Percentiles rank a stretch among this genome's conserved stretches.
Conservation (phyloP, 1,140 invertebrate genomes). For the Ips typographus region DNA sequence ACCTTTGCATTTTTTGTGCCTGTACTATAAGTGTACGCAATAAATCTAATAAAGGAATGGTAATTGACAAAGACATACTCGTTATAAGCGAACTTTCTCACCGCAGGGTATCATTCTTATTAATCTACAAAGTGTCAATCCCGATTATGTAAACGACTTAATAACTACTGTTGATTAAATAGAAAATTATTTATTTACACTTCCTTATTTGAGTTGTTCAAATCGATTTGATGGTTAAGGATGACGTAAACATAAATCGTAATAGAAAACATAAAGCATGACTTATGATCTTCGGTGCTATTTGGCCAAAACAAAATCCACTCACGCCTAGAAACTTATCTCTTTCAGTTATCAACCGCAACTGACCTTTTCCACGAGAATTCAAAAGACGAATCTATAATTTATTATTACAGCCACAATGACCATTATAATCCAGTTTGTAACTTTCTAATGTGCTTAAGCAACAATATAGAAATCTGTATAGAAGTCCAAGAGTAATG, state of each 20-base stretch:
- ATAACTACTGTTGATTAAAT: conserved; percentile 5
- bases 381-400: neutral
- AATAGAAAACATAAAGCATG: no score
- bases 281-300: no score
- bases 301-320: no score
- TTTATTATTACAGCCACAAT: conserved; percentile 8
- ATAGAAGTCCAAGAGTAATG: no score
- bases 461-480: neutral
- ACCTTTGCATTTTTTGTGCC: no score
- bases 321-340: no score
- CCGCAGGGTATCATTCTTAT: conserved; percentile 3
- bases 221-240: neutral
- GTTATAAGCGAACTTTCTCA: conserved; percentile 11
- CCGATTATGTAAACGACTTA: conserved; percentile 8
- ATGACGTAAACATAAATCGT: no score
- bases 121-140: neutral
- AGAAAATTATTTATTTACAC: conserved; percentile 15
- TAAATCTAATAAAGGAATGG: neutral
- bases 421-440: conserved; percentile 2
- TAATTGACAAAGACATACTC: conserved; percentile 7
- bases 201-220: neutral
- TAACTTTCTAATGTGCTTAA: conserved; percentile 10
- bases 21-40: neutral
- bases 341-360: no score
- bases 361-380: neutral